Evolutionary conservation across 2,888 invertebrate genomes (phyloP), one percentile per base, ranked within the genome.

Genomic region (Ophion ventricosus): DNA sequence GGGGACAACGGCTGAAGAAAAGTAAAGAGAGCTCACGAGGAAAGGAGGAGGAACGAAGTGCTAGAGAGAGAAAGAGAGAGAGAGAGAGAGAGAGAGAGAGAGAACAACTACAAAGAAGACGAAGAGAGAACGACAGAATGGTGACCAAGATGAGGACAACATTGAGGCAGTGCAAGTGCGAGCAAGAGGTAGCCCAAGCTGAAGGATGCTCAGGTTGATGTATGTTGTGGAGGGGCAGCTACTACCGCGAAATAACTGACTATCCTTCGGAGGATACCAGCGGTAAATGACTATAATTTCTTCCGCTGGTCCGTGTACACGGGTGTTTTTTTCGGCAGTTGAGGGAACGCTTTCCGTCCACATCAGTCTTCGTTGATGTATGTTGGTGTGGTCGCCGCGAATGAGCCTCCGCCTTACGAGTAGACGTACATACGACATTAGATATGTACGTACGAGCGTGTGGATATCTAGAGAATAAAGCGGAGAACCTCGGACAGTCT

Each of bases 271-370:
- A 69, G 80, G 78, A 77, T 87, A 87, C 88, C 88, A 89, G 88
- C 87, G 90, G 92, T 90, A 92, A 92, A 93, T 93, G 91, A 93
- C 92, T 93, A 92, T 93, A 93, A 93, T 93, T 93, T 93, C 90
- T 91, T 89, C 80, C 40, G 78, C 89, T 87, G 88, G 89, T 88
- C 87, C 82, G 82, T 84, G 87, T 88, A 87, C 87, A 87, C 49
- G 35, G 56, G 76, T 72, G 57, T 73, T 35, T 69, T 59, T 75
- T 77, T 72, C 25, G 40, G 77, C 57, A 82, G 77, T 74, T 59
- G 73, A 64, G n/a, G 72, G 49, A 63, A 64, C 35, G 64, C 23
- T 72, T 72, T 29, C 56, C 83, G 72, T 73, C 35, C 69, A 56
- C 54, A 23, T 23, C 56, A 61, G 66, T 17, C 70, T n/a, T 29